Evolutionary conservation across 2,797 vertebrate genomes (phyloP), one percentile per base, ranked within the genome.

Genomic region (Arrhamphus sclerolepis): DNA sequence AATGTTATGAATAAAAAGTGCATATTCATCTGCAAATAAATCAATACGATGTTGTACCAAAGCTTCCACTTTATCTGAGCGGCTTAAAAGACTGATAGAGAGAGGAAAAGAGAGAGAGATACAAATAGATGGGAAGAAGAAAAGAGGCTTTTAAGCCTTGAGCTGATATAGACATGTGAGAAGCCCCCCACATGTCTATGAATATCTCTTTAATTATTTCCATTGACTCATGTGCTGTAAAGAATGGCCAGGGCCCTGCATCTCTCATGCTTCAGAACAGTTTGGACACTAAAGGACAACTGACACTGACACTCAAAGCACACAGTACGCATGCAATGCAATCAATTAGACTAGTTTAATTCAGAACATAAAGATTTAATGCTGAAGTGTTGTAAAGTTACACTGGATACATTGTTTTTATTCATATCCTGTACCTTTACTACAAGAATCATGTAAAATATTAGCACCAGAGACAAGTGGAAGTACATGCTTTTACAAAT

Each of bases 191-290:
- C 77, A 81, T 64, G 77, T 83, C 83, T 84, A 87, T 91, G 88
- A 91, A 91, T 91, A 92, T 92, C 86, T 89, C 87, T 89, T 89
- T 90, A 90, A 91, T 90, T 87, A 91, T 88, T 82, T 73, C 71
- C 90, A 90, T 90, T 91, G 91, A 92, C 84, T 86, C 81, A 59
- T 79, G 66, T 41, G 52, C 84, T 73, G 74, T 88, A 87, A 89
- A 92, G 81, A 86, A 78, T 73, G 44, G 77, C 77, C 64, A 73
- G 70, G 71, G 75, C 65, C 63, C 67, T 71, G 77, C 84, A 85
- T 90, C 80, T 82, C 78, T 90, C 72, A 84, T 80, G 80, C 72
- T 69, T 73, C 73, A 56, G 60, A 81, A 80, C 77, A 57, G 78
- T 72, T 62, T 40, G 14, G 44, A 66, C 42, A 65, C 70, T 47